Conservation (phyloP, 2,797 vertebrate species). For the Alca torda region DNA sequence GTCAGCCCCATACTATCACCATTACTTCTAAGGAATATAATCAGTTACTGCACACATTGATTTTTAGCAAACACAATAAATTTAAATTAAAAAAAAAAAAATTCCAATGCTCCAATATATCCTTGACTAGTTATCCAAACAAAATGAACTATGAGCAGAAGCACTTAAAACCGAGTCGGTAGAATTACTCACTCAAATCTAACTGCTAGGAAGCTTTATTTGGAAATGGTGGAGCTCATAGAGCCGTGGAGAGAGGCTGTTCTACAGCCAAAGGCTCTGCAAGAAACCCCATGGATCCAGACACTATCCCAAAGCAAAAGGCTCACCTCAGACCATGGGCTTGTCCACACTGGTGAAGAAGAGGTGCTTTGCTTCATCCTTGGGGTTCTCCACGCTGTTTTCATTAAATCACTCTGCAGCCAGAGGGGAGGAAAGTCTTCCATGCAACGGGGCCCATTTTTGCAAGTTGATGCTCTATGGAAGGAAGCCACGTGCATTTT, state of each 20-base stretch:
- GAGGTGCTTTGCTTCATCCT: neutral
- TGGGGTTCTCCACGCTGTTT: neutral
- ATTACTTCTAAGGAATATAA: neutral
- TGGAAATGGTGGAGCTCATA: neutral
- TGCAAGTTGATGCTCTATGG: neutral
- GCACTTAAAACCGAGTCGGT: neutral
- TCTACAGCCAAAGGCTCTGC: neutral
- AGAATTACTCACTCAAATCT: slow-evolving; percentile 32
- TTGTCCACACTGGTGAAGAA: accelerated
- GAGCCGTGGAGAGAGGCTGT: neutral
- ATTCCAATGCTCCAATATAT: neutral
- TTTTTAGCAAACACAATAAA: slow-evolving; percentile 14
- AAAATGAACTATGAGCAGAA: slow-evolving; percentile 9
- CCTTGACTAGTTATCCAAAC: slow-evolving; percentile 42
- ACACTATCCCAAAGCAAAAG: neutral
- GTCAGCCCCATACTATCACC: neutral
- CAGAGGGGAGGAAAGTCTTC: neutral
- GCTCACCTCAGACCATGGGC: neutral
- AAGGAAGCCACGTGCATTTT: neutral
- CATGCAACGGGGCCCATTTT: accelerated
- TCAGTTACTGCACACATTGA: neutral
- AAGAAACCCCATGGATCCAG: accelerated
- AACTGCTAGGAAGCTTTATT: slow-evolving; percentile 44
- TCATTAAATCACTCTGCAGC: neutral
- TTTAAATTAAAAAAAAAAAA: neutral